phyloP scores from a whole-genome alignment of 2,888 invertebrate species.

The Ditylenchus weischeri region DNA sequence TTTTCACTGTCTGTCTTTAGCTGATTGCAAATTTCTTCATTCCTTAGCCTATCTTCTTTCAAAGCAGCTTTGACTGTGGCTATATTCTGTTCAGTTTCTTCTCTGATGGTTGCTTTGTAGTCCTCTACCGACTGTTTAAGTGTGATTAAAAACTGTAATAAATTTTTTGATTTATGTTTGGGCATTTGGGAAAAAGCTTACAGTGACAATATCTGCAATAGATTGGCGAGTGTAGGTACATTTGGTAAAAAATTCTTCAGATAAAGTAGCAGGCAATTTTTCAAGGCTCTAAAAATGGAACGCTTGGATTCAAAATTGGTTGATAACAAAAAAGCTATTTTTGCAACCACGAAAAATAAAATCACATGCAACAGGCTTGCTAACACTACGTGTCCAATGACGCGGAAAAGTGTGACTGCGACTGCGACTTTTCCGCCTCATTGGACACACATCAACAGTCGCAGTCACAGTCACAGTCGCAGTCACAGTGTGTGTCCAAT shows the following conservation, averaged over 20 bases:
- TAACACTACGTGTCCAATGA: too few species aligned
- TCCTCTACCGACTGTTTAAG: constrained; percentile 3
- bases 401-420: too few species aligned
- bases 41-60: constrained; percentile 3
- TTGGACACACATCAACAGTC: too few species aligned
- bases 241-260: constrained; percentile 2
- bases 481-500: too few species aligned
- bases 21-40: neutral
- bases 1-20: constrained; percentile 2
- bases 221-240: constrained; percentile 1
- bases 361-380: too few species aligned
- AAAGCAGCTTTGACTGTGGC: constrained; percentile 2
- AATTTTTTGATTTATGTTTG: neutral
- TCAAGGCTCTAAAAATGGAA: neutral
- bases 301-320: too few species aligned
- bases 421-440: too few species aligned
- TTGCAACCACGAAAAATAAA: too few species aligned
- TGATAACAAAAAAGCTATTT: too few species aligned
- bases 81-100: constrained; percentile 11
- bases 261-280: neutral
- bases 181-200: neutral
- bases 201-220: constrained; percentile 3
- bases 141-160: neutral
- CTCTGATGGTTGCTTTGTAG: neutral
- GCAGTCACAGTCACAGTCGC: too few species aligned